phyloP scores from a whole-genome alignment of 2,888 invertebrate species.

The Salticus scenicus region DNA sequence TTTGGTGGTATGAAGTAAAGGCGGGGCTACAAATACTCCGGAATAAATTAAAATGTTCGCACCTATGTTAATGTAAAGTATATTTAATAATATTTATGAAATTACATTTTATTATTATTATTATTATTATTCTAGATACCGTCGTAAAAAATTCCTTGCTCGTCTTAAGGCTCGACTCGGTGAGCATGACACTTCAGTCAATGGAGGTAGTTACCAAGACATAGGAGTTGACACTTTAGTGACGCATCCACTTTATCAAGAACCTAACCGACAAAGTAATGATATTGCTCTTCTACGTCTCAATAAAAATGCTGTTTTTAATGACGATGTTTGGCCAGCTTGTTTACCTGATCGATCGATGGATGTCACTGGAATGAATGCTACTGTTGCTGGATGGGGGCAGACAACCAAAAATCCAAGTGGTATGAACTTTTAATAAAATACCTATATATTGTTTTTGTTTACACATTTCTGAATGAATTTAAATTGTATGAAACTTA shows the following conservation, averaged over 20 bases:
- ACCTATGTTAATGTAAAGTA: no score
- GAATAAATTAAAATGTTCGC: no score
- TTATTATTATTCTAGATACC: slow-evolving; percentile 29
- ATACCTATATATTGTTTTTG: no score
- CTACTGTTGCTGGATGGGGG: slow-evolving; percentile 90
- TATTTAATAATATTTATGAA: no score
- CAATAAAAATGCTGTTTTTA: slow-evolving; percentile 81
- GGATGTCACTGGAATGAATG: slow-evolving; percentile 79
- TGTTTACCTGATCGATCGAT: slow-evolving; percentile 80
- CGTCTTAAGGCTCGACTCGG: slow-evolving; percentile 47
- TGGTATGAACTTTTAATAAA: neutral
- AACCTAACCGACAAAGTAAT: slow-evolving; percentile 70
- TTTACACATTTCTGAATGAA: no score
- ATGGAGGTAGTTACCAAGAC: slow-evolving; percentile 74
- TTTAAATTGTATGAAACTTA: no score
- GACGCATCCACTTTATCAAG: slow-evolving; percentile 79
- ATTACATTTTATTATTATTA: no score
- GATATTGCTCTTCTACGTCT: slow-evolving; percentile 87
- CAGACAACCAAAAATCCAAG: slow-evolving; percentile 79
- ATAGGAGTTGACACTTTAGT: slow-evolving; percentile 79
- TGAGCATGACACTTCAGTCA: slow-evolving; percentile 30
- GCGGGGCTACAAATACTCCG: no score
- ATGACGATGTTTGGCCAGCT: slow-evolving; percentile 83
- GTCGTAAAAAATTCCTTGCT: slow-evolving; percentile 40
- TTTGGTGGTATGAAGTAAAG: no score